Evolutionary conservation across 2,113 vertebrate species (phyloP).

Genomic region (Xiphias gladius): DNA sequence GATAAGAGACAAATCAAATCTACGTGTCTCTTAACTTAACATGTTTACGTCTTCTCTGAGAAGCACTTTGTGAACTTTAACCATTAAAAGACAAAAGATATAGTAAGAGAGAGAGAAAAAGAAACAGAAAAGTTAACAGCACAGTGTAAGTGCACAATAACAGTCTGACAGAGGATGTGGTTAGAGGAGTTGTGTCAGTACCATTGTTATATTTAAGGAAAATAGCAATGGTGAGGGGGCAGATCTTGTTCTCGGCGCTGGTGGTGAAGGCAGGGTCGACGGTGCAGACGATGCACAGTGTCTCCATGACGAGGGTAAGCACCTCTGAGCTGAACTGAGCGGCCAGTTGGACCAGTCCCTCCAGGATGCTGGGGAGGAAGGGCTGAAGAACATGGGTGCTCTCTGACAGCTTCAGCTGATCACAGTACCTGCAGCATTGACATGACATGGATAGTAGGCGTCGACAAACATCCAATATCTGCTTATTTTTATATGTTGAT

Average conservation of each 20-base stretch:
- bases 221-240: slow-evolving; percentile 97
- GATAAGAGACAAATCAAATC: slow-evolving; percentile 1
- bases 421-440: slow-evolving; percentile 89
- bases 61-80: neutral
- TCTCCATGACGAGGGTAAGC: slow-evolving; percentile 98
- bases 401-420: slow-evolving; percentile 96
- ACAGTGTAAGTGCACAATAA: neutral
- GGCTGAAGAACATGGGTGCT: slow-evolving; percentile 95
- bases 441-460: neutral
- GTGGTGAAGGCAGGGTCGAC: slow-evolving; percentile 95
- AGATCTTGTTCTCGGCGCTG: slow-evolving; percentile 95
- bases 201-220: slow-evolving; percentile 99
- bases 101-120: neutral
- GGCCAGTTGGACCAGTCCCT: slow-evolving; percentile 94
- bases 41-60: neutral
- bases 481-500: neutral
- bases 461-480: neutral
- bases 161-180: neutral
- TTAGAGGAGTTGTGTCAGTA: slow-evolving; percentile 62
- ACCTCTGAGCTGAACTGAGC: slow-evolving; percentile 98
- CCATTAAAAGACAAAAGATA: too few relatives aligned
- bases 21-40: neutral
- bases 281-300: slow-evolving; percentile 95
- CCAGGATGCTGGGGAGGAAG: slow-evolving; percentile 95
- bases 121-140: neutral